A percentile compares a stretch with the other conserved stretches of the same genome.
phyloP scores from a whole-genome alignment of 2,113 vertebrate species.

The Octodon degus region DNA sequence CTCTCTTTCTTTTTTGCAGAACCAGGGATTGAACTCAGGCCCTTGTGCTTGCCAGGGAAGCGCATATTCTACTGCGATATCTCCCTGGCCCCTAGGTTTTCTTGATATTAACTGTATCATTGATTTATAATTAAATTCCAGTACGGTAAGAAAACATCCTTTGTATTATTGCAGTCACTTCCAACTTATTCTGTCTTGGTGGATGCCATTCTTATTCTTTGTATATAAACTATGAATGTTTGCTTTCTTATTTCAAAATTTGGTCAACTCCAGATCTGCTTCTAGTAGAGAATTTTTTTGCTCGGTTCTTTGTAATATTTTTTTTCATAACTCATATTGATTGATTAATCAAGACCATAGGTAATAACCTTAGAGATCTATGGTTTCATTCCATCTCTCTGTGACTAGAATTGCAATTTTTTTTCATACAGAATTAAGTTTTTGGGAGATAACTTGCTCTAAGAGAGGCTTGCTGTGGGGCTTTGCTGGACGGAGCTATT shows the following conservation, averaged over 20 bases:
- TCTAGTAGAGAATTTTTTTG: neutral
- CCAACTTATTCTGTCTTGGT: neutral
- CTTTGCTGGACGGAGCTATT: neutral
- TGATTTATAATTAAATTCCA: neutral
- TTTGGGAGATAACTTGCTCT: neutral
- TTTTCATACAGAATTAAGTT: neutral
- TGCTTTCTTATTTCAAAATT: conserved; percentile 1
- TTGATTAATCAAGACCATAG: neutral
- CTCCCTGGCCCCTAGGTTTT: neutral
- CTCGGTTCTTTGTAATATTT: neutral
- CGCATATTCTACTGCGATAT: no score
- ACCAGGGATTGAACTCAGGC: no score
- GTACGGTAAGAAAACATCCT: neutral
- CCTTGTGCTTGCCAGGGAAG: no score
- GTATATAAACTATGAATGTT: neutral
- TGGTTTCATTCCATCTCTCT: neutral
- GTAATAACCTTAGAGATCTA: neutral
- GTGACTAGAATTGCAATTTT: neutral
- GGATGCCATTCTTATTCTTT: neutral
- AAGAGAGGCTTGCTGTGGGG: neutral
- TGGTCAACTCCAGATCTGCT: neutral
- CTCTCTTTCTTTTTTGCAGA: no score
- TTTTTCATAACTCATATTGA: neutral
- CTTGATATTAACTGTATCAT: neutral
- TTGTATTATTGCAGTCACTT: neutral